Conservation (phyloP, 2,797 vertebrate species). For the Phalanger gymnotis region DNA sequence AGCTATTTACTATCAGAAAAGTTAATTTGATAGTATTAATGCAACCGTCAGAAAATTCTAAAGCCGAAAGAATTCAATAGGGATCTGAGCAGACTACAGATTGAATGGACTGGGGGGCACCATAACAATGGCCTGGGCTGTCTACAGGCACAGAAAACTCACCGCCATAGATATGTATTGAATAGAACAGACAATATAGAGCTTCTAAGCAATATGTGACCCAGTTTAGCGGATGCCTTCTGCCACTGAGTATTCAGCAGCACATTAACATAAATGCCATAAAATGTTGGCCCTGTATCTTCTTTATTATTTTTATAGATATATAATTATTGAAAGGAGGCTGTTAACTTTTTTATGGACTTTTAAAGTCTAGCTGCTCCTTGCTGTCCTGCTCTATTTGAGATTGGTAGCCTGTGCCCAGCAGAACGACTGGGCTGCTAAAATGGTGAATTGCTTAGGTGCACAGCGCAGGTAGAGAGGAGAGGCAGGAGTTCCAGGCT, state of each 20-base stretch:
- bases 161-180: constrained; percentile 12
- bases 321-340: constrained; percentile 78
- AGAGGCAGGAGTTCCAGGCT: background rate
- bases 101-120: background rate
- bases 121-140: background rate
- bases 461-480: background rate
- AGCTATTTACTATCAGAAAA: background rate
- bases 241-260: constrained; percentile 55
- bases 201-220: constrained; percentile 61
- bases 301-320: constrained; percentile 80
- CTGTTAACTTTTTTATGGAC: constrained; percentile 80
- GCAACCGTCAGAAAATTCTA: background rate
- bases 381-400: constrained; percentile 52
- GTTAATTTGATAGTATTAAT: constrained; percentile 23
- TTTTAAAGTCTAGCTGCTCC: constrained; percentile 66
- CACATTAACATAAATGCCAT: constrained; percentile 74
- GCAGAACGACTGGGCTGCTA: constrained; percentile 65
- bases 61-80: background rate
- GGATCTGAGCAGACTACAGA: background rate
- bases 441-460: background rate
- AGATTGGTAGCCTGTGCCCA: background rate
- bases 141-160: constrained; percentile 9
- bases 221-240: constrained; percentile 45
- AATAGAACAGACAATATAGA: constrained; percentile 19
- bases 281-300: constrained; percentile 71